These are phyloP conservation scores for Etheostoma cragini DNA, from an alignment of 2,113 vertebrate genomes.

Conservation along the genomic window DNA sequence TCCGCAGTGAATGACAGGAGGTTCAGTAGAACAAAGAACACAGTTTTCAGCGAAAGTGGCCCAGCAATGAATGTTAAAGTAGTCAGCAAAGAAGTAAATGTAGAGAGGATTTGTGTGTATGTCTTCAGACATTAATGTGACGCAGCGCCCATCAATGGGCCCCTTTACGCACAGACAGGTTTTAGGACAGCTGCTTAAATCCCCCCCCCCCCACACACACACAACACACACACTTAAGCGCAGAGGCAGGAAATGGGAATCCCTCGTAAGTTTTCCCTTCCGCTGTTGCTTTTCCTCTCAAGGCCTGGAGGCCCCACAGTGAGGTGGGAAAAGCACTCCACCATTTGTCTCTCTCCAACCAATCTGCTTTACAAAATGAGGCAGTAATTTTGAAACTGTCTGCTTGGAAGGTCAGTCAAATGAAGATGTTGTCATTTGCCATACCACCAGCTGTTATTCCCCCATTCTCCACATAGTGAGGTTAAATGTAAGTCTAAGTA, in stretches of 20 bases:
- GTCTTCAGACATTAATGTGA: constrained; percentile 51
- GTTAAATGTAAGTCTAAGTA: constrained; percentile 16
- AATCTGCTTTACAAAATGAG: constrained; percentile 12
- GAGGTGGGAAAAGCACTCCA: constrained; percentile 76
- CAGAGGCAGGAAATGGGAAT: constrained; percentile 81
- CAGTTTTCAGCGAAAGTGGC: background rate
- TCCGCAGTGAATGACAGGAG: constrained; percentile 12
- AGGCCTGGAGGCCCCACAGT: constrained; percentile 67
- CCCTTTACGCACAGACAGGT: constrained; percentile 70
- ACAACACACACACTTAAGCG: constrained; percentile 16
- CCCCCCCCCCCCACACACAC: constrained; percentile 59
- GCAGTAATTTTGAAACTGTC: background rate
- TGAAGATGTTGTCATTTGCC: constrained; percentile 14
- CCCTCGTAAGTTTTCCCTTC: constrained; percentile 82
- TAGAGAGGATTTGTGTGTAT: constrained; percentile 2
- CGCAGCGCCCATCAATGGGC: constrained; percentile 68
- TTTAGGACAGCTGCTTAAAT: constrained; percentile 84
- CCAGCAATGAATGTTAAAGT: background rate
- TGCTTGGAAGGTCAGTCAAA: constrained; percentile 5
- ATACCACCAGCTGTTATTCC: background rate
- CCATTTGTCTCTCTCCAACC: constrained; percentile 72
- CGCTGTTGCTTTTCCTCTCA: constrained; percentile 75
- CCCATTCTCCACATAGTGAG: background rate
- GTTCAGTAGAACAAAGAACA: constrained; percentile 3
- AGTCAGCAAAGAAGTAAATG: constrained; percentile 2